Evolutionary conservation across 1,140 invertebrate species (phyloP), one percentile per base, ranked within the genome.

Genomic region (Physella acuta): DNA sequence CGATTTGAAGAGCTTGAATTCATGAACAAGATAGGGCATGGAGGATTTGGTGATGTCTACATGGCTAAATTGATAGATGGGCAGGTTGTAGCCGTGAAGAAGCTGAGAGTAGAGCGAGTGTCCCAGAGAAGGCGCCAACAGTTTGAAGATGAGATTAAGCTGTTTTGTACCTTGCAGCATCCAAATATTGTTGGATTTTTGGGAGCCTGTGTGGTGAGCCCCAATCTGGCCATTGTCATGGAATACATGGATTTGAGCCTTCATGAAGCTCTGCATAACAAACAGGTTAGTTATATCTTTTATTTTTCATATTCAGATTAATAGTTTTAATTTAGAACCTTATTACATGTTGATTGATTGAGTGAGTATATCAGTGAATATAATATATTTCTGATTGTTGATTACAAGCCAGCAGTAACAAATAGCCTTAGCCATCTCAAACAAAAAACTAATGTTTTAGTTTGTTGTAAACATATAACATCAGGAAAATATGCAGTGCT

Each of bases 171-270:
- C 16, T 49, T 78, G 1, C 67, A 75, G 16, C 71, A 78, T 53
- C 68, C 59, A 3, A 76, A 73, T 34, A 73, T 78, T 20, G 73
- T 78, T 33, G 59, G 55, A n/a, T 78, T 75, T 36, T 28, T 76
- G 5, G 75, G 74, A 16, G 76, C 76, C 5, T 75, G 71, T 31
- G 61, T n/a, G n/a, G n/a, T n/a, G n/a, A n/a, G n/a, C n/a, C n/a
- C n/a, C n/a, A n/a, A n/a, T n/a, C n/a, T n/a, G n/a, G n/a, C n/a
- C n/a, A n/a, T n/a, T n/a, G n/a, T n/a, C n/a, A n/a, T n/a, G n/a
- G n/a, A n/a, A n/a, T 74, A 70, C 53, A 76, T 77, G 76, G 68
- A 73, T n/a, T 62, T 62, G 37, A 75, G 71, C 53, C 31, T 77
- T 49, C 71, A 61, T 64, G 72, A 77, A 44, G 72, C 74, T 8